These are phyloP conservation scores for Calidris pygmaea DNA, from an alignment of 2,113 vertebrate species.

Conservation along the genomic window DNA sequence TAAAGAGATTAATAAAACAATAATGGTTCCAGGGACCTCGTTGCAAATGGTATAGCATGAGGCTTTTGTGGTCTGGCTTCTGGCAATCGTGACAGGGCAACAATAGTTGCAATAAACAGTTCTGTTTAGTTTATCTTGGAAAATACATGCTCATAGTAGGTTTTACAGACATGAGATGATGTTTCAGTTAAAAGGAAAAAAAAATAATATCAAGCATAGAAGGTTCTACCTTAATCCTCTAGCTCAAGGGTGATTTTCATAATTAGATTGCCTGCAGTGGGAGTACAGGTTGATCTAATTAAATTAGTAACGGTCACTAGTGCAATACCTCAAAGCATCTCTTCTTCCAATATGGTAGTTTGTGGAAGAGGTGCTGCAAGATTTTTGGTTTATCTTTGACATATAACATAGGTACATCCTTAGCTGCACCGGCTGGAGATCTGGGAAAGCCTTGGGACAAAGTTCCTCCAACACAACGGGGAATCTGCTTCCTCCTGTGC, in stretches of 20 bases:
- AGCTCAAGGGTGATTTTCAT: background rate
- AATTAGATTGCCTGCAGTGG: background rate
- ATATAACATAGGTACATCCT: background rate
- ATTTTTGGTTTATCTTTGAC: background rate
- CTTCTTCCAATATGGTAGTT: background rate
- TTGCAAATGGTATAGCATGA: background rate
- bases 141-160: background rate
- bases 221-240: background rate
- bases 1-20: background rate
- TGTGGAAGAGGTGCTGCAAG: background rate
- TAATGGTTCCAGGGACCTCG: background rate
- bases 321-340: background rate
- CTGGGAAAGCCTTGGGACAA: background rate
- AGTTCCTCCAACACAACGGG: background rate
- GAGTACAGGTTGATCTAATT: background rate
- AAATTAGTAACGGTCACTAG: background rate
- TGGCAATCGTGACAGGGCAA: background rate
- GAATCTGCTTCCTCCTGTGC: background rate
- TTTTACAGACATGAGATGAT: background rate
- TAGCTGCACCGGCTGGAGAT: background rate
- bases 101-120: background rate
- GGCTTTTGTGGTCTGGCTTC: background rate
- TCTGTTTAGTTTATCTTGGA: background rate
- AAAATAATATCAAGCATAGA: background rate
- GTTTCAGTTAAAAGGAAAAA: background rate